Percentiles rank a stretch among this genome's conserved stretches.
These are phyloP conservation scores for Crocuta crocuta DNA, from an alignment of 2,113 vertebrate genomes.

Conservation along the genomic window DNA sequence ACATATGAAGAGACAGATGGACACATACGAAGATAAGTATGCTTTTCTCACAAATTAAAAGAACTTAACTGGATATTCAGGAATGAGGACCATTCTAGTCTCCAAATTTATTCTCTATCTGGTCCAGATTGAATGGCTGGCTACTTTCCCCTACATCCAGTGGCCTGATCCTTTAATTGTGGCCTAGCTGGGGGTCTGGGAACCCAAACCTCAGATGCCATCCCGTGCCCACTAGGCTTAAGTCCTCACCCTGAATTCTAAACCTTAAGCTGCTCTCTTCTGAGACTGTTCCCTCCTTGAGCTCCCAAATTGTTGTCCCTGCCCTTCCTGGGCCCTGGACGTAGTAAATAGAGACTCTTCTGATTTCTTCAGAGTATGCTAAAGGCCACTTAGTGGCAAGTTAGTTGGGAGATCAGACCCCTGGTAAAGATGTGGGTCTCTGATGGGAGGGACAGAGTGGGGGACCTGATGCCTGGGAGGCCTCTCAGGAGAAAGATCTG, in stretches of 20 bases:
- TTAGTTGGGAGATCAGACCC: neutral
- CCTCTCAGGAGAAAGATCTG: neutral
- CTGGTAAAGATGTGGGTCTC: neutral
- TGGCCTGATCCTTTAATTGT: neutral
- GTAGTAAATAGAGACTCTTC: neutral
- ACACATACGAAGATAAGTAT: neutral
- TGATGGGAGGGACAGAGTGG: no score
- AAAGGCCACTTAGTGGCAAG: neutral
- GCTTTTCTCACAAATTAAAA: neutral
- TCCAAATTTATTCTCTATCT: neutral
- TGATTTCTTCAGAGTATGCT: neutral
- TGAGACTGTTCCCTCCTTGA: neutral
- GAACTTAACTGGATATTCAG: neutral
- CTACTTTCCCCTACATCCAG: neutral
- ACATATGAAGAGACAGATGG: neutral
- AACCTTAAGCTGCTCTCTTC: neutral
- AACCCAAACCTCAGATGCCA: rapidly evolving
- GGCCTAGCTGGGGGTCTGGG: neutral
- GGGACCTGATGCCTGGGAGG: neutral
- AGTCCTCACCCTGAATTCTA: neutral
- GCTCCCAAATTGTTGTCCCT: neutral
- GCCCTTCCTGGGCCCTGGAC: neutral
- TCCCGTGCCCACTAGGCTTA: neutral
- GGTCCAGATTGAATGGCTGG: neutral
- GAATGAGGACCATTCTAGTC: neutral